A percentile compares a stretch with the other conserved stretches of the same genome.
Evolutionary conservation across 1,140 invertebrate species (phyloP).

Genomic region (Brachionus koreanus): DNA sequence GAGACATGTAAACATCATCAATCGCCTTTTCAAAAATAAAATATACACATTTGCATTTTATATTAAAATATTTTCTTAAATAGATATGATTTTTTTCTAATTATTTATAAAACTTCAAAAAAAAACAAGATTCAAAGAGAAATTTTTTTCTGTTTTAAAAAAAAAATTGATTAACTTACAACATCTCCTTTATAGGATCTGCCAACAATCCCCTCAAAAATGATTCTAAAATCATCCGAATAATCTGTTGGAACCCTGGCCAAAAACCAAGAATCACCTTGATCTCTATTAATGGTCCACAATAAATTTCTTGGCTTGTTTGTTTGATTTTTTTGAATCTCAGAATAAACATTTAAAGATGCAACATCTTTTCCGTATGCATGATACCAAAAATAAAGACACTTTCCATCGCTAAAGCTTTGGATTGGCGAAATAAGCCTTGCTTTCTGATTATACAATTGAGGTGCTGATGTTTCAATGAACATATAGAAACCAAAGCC

Average conservation of each 20-base stretch:
- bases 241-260: neutral
- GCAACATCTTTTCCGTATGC: constrained; percentile 50
- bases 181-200: constrained; percentile 15
- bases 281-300: constrained; percentile 2
- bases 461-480: constrained; percentile 46
- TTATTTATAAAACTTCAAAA: neutral
- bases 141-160: neutral
- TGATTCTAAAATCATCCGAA: neutral
- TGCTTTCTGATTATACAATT: neutral
- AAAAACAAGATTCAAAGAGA: neutral
- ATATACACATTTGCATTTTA: neutral
- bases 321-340: neutral
- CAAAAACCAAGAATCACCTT: constrained; percentile 32
- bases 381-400: constrained; percentile 50
- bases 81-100: neutral
- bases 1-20: constrained; percentile 46
- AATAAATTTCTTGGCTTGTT: neutral
- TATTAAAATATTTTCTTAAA: neutral
- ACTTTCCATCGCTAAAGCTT: neutral
- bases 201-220: constrained; percentile 30
- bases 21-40: neutral
- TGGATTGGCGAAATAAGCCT: neutral
- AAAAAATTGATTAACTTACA: neutral
- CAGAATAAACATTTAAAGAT: constrained; percentile 50
- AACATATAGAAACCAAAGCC: constrained; percentile 37